Conservation (phyloP, 2,113 vertebrate genomes). For the Mirounga angustirostris region DNA sequence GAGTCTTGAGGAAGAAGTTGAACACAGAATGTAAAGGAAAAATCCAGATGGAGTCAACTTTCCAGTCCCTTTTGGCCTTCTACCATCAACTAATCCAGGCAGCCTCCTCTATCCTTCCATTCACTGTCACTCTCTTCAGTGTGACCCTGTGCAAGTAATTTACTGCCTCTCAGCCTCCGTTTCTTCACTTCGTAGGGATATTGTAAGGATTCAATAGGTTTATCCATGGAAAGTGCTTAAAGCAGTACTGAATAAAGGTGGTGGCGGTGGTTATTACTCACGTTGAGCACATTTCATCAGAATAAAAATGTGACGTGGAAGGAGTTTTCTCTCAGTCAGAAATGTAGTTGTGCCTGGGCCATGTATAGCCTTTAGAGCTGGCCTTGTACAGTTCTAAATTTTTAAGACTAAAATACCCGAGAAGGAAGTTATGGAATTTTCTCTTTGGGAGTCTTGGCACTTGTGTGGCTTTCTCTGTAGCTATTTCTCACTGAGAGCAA, state of each 20-base stretch:
- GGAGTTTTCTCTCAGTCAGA: background rate
- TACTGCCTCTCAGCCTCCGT: background rate
- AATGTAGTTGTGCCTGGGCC: background rate
- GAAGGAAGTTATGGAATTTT: background rate
- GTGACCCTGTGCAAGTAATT: background rate
- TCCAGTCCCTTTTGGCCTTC: background rate
- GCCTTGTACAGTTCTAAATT: background rate
- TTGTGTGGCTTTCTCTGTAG: background rate
- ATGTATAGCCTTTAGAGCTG: background rate
- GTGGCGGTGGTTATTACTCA: background rate
- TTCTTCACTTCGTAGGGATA: conserved; percentile 7
- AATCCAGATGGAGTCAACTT: background rate
- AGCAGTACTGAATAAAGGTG: background rate
- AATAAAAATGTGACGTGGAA: background rate
- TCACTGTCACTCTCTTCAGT: background rate
- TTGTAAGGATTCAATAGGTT: background rate
- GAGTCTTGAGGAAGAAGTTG: background rate
- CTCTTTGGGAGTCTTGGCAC: background rate
- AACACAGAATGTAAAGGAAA: conserved; percentile 45
- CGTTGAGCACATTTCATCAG: background rate
- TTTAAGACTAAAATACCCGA: background rate
- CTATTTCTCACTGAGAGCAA: conserved; percentile 7
- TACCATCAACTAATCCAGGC: background rate
- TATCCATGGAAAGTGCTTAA: background rate
- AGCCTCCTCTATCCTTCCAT: background rate